These are phyloP conservation scores for Isoperla grammatica DNA, from an alignment of 2,888 invertebrate species.

Conservation along the genomic window DNA sequence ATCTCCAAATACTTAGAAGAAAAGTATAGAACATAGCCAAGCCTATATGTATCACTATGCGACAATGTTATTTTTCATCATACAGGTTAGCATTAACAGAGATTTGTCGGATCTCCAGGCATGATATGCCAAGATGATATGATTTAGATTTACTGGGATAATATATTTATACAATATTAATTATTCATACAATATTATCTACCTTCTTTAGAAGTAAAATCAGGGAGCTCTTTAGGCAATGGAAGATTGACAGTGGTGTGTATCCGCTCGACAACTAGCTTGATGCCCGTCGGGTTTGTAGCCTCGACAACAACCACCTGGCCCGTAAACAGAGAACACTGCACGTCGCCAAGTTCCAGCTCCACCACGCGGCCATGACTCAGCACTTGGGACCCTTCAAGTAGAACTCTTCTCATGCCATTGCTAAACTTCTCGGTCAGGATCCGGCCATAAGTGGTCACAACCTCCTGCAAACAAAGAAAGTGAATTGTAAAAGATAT, in stretches of 20 bases:
- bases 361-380: slow-evolving; percentile 37
- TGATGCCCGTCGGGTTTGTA: slow-evolving; percentile 62
- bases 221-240: slow-evolving; percentile 43
- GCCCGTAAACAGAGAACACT: slow-evolving; percentile 70
- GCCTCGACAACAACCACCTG: slow-evolving; percentile 73
- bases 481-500: too few species aligned
- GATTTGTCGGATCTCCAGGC: too few species aligned
- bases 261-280: slow-evolving; percentile 61
- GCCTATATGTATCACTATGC: too few species aligned
- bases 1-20: too few species aligned
- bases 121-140: too few species aligned
- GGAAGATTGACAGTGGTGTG: slow-evolving; percentile 51
- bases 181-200: too few species aligned
- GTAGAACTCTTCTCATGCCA: slow-evolving; percentile 61
- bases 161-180: too few species aligned
- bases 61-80: too few species aligned
- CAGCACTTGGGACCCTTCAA: slow-evolving; percentile 53
- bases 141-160: too few species aligned
- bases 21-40: too few species aligned
- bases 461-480: slow-evolving; percentile 41
- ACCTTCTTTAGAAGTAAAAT: neutral
- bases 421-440: slow-evolving; percentile 46
- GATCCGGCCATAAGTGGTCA: slow-evolving; percentile 62
- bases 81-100: too few species aligned
- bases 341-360: slow-evolving; percentile 49